Evolutionary conservation across 1,140 invertebrate species (phyloP).

Genomic region (Dendroctonus ponderosae): DNA sequence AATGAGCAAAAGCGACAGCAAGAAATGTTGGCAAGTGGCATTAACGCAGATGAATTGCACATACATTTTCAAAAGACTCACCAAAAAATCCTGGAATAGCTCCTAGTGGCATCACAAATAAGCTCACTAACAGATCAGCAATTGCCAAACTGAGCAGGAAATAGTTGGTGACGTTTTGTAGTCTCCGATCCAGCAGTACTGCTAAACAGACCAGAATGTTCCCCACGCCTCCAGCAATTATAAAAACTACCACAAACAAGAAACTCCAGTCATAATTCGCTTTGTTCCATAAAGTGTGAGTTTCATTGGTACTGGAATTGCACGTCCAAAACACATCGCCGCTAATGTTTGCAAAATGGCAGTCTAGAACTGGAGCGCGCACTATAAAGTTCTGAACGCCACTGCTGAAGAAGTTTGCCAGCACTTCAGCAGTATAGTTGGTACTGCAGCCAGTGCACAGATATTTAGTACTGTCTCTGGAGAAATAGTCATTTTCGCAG

Average conservation of each 20-base stretch:
- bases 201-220: slow-evolving; percentile 91
- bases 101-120: slow-evolving; percentile 88
- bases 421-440: slow-evolving; percentile 22
- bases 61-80: slow-evolving; percentile 53
- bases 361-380: slow-evolving; percentile 23
- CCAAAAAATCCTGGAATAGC: slow-evolving; percentile 82
- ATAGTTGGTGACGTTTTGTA: slow-evolving; percentile 94
- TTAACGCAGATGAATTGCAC: too few species aligned
- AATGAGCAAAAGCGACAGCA: too few species aligned
- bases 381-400: slow-evolving; percentile 36
- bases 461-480: slow-evolving; percentile 14
- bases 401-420: slow-evolving; percentile 23
- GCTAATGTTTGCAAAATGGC: slow-evolving; percentile 35
- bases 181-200: slow-evolving; percentile 75
- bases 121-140: slow-evolving; percentile 87
- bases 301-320: slow-evolving; percentile 17
- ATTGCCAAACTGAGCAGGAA: slow-evolving; percentile 91
- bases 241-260: slow-evolving; percentile 76
- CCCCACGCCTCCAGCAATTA: slow-evolving; percentile 82
- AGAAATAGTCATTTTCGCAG: slow-evolving; percentile 32
- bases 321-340: slow-evolving; percentile 39
- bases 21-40: too few species aligned
- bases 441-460: slow-evolving; percentile 29
- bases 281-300: slow-evolving; percentile 29
- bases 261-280: slow-evolving; percentile 71